Base-by-base conservation (phyloP, 2,888 invertebrate genomes). In the Drosophila bunnanda region DNA sequence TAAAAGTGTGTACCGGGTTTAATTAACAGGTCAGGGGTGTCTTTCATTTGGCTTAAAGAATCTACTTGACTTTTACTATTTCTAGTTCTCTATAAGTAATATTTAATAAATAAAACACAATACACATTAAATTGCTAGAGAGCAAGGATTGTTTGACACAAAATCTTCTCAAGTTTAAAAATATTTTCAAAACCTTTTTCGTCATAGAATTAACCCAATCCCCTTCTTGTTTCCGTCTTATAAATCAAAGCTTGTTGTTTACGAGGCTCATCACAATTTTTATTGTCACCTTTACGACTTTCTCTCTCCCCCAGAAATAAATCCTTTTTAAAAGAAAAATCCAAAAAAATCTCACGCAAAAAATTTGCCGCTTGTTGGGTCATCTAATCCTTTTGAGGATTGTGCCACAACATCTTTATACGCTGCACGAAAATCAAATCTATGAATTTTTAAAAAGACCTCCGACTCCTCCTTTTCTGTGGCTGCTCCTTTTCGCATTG, bases 361-460 rank as follows among this genome's bases (percentile, higher is more conserved):
- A 43, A 46, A n/a, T 69, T 50, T 57, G 34, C 43, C 28, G 28
- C 60, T n/a, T 13, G 32, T 22, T 22, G 41, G 39, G 44, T 44
- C 25, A 25, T 44, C 39, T 71, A 71, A 72, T 73, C 72, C 74
- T 73, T 73, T 65, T 15, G 59, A 43, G 57, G 25, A 58, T 44
- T 58, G 52, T 54, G 44, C 38, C 64, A 65, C 64, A 65, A 55
- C 54, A 58, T 52, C 50, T 62, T 64, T 69, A 54, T 50, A 60
- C 61, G 54, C 43, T 50, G 50, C 41, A 57, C 64, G 48, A 66
- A 82, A 80, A 80, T 86, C 75, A 73, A 68, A 83, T 74, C 81
- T 75, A 67, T 77, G 87, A 77, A 75, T 81, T 77, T 71, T 78
- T 78, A 73, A 75, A 78, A 62, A 44, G 69, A 50, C 55, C 48